phyloP scores from a whole-genome alignment of 2,888 invertebrate genomes.

The Notodonta dromedarius region DNA sequence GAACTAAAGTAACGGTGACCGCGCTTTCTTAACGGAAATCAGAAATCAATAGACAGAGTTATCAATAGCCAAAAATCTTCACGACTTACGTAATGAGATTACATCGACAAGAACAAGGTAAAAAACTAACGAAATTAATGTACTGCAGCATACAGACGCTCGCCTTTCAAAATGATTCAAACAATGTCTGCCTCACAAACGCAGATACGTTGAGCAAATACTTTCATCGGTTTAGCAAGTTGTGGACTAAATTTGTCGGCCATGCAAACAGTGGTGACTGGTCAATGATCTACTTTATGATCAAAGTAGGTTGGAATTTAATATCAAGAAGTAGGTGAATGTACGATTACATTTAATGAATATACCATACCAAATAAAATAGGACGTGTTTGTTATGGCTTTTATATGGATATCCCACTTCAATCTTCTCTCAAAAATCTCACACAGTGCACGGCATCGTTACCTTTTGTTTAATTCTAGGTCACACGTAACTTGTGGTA shows the following conservation, averaged over 20 bases:
- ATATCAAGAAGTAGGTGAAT: too few species aligned
- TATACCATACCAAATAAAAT: too few species aligned
- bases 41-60: not conserved
- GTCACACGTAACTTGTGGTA: not conserved
- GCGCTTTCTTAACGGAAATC: not conserved
- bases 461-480: not conserved
- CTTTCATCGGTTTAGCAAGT: conserved; percentile 3
- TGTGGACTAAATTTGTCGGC: not conserved
- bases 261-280: too few species aligned
- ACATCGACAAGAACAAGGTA: conserved; percentile 4
- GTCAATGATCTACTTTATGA: too few species aligned
- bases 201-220: conserved; percentile 2
- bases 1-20: too few species aligned
- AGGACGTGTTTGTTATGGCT: not conserved
- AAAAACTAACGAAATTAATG: conserved; percentile 3
- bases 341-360: too few species aligned
- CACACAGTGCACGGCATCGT: too few species aligned
- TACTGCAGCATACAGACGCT: conserved; percentile 1
- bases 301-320: too few species aligned
- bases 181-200: not conserved
- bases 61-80: conserved; percentile 3
- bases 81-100: conserved; percentile 3
- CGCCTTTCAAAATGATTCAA: not conserved
- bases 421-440: too few species aligned
- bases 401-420: too few species aligned